Percentiles rank a stretch among this genome's conserved stretches.
These are phyloP conservation scores for Pitta sordida DNA, from an alignment of 2,113 vertebrate genomes.

Conservation along the genomic window DNA sequence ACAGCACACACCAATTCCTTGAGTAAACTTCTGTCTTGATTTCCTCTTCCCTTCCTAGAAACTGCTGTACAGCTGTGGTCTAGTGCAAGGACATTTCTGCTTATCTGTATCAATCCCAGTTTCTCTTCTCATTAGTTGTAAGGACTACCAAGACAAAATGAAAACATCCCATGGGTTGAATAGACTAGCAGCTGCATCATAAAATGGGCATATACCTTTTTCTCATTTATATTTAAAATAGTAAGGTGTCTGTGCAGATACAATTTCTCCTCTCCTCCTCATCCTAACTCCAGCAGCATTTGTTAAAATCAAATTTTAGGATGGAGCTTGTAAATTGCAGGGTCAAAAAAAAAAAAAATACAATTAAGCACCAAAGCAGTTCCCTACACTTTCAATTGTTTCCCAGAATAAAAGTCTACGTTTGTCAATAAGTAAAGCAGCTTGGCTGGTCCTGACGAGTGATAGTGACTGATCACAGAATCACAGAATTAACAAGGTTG, in stretches of 20 bases:
- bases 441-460: neutral
- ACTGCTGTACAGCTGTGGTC: neutral
- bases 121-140: neutral
- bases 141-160: neutral
- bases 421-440: neutral
- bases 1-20: neutral
- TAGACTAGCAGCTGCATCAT: neutral
- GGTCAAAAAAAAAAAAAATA: neutral
- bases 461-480: too few species aligned
- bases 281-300: neutral
- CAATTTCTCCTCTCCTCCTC: neutral
- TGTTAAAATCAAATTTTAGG: neutral
- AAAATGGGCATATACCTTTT: neutral
- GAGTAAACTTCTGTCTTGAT: neutral
- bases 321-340: neutral
- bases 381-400: neutral
- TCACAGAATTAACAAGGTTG: too few species aligned
- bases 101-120: neutral
- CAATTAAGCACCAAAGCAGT: neutral
- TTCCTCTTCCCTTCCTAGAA: neutral
- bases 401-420: neutral
- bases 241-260: neutral
- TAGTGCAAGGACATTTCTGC: neutral
- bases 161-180: neutral
- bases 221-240: neutral